Percentiles rank a stretch among this genome's conserved stretches.
phyloP scores from a whole-genome alignment of 2,888 invertebrate genomes.

The Nesidiocoris tenuis region DNA sequence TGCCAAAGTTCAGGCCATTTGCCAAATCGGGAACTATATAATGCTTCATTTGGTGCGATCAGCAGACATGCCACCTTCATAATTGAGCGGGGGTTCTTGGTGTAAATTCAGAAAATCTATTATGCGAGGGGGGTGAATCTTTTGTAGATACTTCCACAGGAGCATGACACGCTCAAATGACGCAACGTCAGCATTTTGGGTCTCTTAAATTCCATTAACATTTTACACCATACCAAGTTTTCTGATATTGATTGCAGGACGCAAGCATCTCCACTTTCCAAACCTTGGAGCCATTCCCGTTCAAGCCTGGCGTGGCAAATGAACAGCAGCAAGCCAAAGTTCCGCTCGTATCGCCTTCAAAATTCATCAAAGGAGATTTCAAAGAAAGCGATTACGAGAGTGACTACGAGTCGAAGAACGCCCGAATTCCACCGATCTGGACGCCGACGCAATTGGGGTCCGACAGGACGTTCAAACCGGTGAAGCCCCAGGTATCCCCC shows the following conservation, averaged over 20 bases:
- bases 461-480: conserved; percentile 62
- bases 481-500: conserved; percentile 59
- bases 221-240: no score
- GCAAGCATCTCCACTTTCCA: conserved; percentile 54
- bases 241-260: conserved; percentile 57
- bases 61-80: no score
- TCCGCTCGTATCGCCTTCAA: conserved; percentile 63
- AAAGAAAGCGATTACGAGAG: conserved; percentile 71
- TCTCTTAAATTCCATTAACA: no score
- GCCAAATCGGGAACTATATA: no score
- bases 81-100: no score
- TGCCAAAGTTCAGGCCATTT: no score
- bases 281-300: conserved; percentile 57
- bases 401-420: conserved; percentile 62
- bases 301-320: conserved; percentile 55
- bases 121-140: no score
- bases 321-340: conserved; percentile 54
- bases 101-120: no score
- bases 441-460: conserved; percentile 53
- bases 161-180: no score
- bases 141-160: no score
- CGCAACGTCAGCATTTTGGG: no score
- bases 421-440: conserved; percentile 58
- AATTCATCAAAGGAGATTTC: conserved; percentile 66
- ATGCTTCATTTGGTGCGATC: no score